Evolutionary conservation across 2,113 vertebrate genomes (phyloP).

Genomic region (Tamias sibiricus): DNA sequence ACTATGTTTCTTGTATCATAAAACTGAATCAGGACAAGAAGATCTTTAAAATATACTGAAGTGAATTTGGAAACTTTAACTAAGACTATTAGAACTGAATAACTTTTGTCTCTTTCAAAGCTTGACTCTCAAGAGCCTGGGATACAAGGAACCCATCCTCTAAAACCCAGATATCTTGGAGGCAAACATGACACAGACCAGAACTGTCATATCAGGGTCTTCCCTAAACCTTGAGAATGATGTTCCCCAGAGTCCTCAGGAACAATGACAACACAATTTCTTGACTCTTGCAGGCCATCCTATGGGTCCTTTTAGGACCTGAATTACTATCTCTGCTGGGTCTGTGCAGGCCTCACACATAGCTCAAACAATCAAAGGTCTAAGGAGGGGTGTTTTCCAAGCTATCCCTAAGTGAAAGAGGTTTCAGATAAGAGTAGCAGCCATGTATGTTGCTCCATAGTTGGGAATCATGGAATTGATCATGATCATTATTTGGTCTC

Average conservation of each 20-base stretch:
- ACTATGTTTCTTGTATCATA: background rate
- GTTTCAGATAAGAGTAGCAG: background rate
- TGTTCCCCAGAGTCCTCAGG: background rate
- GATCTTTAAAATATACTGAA: background rate
- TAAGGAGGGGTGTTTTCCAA: background rate
- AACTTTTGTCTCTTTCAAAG: background rate
- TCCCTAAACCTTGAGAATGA: background rate
- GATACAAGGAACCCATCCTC: background rate
- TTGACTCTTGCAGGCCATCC: background rate
- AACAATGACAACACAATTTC: background rate
- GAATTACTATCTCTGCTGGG: background rate
- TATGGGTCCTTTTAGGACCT: background rate
- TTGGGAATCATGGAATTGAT: background rate
- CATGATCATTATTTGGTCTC: background rate
- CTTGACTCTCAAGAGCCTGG: background rate
- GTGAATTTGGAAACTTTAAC: background rate
- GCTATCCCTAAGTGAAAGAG: background rate
- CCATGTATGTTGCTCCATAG: background rate
- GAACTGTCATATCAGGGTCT: background rate
- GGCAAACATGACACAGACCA: background rate
- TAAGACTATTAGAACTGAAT: background rate
- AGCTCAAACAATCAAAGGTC: background rate
- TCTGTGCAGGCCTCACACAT: background rate
- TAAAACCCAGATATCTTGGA: background rate
- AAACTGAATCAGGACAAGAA: background rate